Conservation (phyloP, 1,140 invertebrate species). For the Oreohelix idahoensis region DNA sequence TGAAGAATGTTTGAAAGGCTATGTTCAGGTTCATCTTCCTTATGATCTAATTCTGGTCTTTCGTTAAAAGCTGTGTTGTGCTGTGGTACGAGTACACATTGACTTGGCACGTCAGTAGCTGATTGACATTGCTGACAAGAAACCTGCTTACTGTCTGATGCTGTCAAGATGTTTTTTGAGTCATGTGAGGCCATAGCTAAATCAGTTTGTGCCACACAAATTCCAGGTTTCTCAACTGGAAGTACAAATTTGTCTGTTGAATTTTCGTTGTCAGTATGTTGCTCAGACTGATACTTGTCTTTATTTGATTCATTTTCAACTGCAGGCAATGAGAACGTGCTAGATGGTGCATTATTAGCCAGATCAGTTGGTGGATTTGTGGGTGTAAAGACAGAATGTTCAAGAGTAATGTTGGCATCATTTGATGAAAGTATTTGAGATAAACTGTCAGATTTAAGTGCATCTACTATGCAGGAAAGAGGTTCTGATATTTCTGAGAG, state of each 20-base stretch:
- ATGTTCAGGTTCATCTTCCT: neutral
- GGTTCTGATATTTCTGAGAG: too few relatives aligned
- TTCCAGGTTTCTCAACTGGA: neutral
- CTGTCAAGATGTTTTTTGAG: neutral
- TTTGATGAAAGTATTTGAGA: too few relatives aligned
- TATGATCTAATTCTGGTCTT: neutral
- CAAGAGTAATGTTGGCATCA: too few relatives aligned
- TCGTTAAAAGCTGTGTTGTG: neutral
- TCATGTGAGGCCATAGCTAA: neutral
- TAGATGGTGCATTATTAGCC: too few relatives aligned
- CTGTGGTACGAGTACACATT: neutral
- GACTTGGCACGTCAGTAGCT: neutral
- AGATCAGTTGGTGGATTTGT: too few relatives aligned
- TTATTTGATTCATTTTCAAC: neutral
- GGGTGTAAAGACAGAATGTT: too few relatives aligned
- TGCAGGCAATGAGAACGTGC: too few relatives aligned
- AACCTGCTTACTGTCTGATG: neutral
- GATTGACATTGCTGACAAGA: neutral
- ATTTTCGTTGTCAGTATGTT: neutral
- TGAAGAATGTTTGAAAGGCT: neutral
- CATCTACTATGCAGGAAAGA: too few relatives aligned
- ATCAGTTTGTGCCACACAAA: neutral
- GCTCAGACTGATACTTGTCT: neutral
- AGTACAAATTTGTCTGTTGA: neutral
- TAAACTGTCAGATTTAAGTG: too few relatives aligned